phyloP scores from a whole-genome alignment of 2,113 vertebrate species.

The Edolisoma coerulescens region DNA sequence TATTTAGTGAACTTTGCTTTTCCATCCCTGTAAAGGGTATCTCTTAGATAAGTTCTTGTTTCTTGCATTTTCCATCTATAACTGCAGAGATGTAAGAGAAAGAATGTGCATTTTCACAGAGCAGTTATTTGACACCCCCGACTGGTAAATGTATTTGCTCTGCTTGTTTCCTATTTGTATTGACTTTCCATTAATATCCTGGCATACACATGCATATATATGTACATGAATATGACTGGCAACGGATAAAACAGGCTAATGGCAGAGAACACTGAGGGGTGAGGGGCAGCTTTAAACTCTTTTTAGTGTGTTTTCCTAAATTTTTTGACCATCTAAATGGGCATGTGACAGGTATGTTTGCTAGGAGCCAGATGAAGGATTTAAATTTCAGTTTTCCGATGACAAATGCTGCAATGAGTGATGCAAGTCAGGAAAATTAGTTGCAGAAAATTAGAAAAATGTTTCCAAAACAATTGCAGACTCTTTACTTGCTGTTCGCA shows the following conservation, averaged over 20 bases:
- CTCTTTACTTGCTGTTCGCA: not conserved
- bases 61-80: not conserved
- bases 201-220: not conserved
- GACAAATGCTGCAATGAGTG: conserved; percentile 9
- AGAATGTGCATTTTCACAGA: not conserved
- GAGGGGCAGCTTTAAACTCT: not conserved
- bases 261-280: not conserved
- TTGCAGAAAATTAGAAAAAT: conserved; percentile 28
- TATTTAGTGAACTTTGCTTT: not conserved
- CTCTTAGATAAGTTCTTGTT: not conserved
- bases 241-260: not conserved
- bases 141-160: not conserved
- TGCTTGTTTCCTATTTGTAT: not conserved
- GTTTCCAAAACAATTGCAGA: not conserved
- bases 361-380: not conserved
- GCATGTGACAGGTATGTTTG: not conserved
- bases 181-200: conserved; percentile 13
- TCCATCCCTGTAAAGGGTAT: not conserved
- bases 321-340: not conserved
- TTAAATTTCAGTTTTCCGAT: conserved; percentile 8
- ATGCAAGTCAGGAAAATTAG: conserved; percentile 14
- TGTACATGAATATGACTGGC: not conserved
- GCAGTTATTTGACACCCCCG: not conserved
- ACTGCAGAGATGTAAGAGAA: not conserved
- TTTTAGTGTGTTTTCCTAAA: not conserved